These are phyloP conservation scores for Malurus leucopterus DNA, from an alignment of 2,797 vertebrate genomes.

Conservation along the genomic window DNA sequence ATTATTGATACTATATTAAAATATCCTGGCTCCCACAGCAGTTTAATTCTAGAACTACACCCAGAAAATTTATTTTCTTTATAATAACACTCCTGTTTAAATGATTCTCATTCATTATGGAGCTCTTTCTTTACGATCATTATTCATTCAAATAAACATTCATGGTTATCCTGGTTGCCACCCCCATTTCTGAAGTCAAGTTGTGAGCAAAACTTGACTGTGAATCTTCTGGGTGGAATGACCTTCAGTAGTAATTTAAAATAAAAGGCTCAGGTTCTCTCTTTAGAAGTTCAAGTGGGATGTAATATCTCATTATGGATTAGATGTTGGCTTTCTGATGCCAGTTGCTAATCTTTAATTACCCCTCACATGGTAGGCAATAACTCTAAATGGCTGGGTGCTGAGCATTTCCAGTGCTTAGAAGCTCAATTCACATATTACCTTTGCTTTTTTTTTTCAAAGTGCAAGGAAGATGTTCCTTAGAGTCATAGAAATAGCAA, in stretches of 20 bases:
- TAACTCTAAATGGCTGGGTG: neutral
- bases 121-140: neutral
- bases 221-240: neutral
- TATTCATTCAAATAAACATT: neutral
- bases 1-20: neutral
- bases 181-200: neutral
- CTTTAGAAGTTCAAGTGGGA: neutral
- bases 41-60: neutral
- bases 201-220: neutral
- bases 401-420: neutral
- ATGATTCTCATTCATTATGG: neutral
- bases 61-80: neutral
- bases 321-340: neutral
- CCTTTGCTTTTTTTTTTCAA: neutral
- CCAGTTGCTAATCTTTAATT: neutral
- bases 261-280: neutral
- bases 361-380: neutral
- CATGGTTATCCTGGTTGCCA: neutral
- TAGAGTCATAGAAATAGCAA: neutral
- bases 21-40: neutral
- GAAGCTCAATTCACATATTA: neutral
- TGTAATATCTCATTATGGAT: neutral
- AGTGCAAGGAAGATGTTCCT: neutral
- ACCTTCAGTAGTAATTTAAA: neutral
- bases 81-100: neutral